A percentile compares a stretch with the other conserved stretches of the same genome.
These are phyloP conservation scores for Gopherus flavomarginatus DNA, from an alignment of 2,113 vertebrate species.

Conservation along the genomic window DNA sequence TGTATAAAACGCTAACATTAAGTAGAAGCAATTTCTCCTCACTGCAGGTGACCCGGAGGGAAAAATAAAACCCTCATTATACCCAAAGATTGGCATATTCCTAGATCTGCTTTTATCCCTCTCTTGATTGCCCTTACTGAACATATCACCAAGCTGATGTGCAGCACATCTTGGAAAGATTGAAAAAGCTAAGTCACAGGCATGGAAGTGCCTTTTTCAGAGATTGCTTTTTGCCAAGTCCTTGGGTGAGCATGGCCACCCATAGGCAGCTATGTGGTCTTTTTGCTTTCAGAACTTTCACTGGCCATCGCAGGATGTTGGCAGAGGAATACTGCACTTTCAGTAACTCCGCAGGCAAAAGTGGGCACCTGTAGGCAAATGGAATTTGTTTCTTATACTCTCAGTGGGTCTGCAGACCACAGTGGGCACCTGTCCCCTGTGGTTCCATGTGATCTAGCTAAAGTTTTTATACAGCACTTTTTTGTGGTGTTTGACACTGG, in stretches of 20 bases:
- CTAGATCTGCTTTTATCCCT: constrained; percentile 5
- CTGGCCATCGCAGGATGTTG: neutral
- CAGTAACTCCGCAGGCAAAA: neutral
- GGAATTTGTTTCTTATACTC: neutral
- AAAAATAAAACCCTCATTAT: constrained; percentile 45
- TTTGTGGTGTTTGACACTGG: neutral
- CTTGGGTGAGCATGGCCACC: neutral
- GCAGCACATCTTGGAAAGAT: neutral
- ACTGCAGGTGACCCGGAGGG: constrained; percentile 52
- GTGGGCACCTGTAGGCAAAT: accelerated
- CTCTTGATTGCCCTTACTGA: neutral
- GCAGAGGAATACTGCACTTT: neutral
- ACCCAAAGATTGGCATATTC: neutral
- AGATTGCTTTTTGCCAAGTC: neutral
- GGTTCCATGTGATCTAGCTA: neutral
- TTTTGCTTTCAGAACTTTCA: neutral
- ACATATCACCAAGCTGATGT: neutral
- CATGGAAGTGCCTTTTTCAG: accelerated
- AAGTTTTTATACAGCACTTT: neutral
- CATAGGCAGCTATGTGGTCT: neutral
- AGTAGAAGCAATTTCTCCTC: constrained; percentile 64
- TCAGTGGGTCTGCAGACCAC: neutral
- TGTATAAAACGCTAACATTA: constrained; percentile 56
- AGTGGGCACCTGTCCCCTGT: neutral
- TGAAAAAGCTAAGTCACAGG: neutral